Evolutionary conservation across 2,113 vertebrate genomes (phyloP), one percentile per base, ranked within the genome.

Genomic region (Scalopus aquaticus): DNA sequence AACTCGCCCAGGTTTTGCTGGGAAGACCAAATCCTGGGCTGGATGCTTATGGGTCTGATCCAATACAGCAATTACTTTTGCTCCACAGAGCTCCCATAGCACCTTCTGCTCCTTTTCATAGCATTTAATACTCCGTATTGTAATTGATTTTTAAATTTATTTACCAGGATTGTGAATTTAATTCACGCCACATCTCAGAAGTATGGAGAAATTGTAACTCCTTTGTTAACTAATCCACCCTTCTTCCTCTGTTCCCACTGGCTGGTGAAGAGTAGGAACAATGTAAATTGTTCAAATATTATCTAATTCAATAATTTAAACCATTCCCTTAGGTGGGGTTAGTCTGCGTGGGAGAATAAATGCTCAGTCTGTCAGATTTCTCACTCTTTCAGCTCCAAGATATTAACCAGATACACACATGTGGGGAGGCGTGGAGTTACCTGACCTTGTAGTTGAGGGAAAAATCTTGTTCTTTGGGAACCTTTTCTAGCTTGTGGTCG

Each of bases 81-180:
- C 78, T 35, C 17, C 3, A 0, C n/a, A 16, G 82, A 17, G 49
- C 69, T 89, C 73, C 64, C 79, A 65, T 39, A 46, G 58, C 39
- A 80, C 56, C 56, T 67, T 37, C 12, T 32, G 72, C 70, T 79
- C 65, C 37, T 79, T 84, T 79, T 74, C 56, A 51, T 44, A 74
- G 46, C 58, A 62, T 67, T 94, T 92, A 94, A 32, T 91, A 28
- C 22, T 73, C 73, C n/a, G 69, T 11, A 58, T 87, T 64, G 17
- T 79, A 93, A 95, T 85, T 91, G 83, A 88, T 56, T 95, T 91
- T 93, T 49, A 80, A 67, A 95, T 84, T 35, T 88, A 70, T 39
- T 95, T 74, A 88, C 56, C 35, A 54, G 16, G 84, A 95, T 39
- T 44, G 28, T 58, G 60, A 88, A 83, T 83, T 73, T 72, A 91